Percentiles rank a stretch among this genome's conserved stretches.
Conservation (phyloP, 2,113 vertebrate genomes). For the Pluvialis apricaria region DNA sequence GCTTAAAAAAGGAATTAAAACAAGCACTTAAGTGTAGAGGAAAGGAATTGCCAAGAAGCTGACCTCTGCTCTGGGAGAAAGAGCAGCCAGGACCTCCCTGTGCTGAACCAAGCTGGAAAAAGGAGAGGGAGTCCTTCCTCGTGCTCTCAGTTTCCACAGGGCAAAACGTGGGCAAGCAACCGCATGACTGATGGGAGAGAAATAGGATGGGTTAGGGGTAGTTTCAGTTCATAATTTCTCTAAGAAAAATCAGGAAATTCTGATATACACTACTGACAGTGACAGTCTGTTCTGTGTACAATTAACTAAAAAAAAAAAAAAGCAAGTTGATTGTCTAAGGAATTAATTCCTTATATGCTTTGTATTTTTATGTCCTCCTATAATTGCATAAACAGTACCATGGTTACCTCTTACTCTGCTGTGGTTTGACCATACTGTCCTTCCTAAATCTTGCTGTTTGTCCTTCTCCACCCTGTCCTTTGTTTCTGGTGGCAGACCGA, state of each 20-base stretch:
- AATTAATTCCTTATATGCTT: background rate
- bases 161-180: background rate
- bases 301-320: background rate
- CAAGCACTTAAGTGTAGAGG: background rate
- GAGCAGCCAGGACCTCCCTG: conserved; percentile 29
- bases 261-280: background rate
- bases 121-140: background rate
- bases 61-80: conserved; percentile 6
- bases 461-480: conserved; percentile 64
- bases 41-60: conserved; percentile 27
- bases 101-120: background rate
- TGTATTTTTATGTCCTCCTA: background rate
- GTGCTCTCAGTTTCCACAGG: background rate
- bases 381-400: background rate
- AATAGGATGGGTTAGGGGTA: background rate
- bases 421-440: background rate
- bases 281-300: background rate
- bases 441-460: conserved; percentile 70
- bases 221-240: background rate
- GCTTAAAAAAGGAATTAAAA: conserved; percentile 14
- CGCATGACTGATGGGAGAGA: background rate
- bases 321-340: background rate
- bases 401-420: conserved; percentile 7
- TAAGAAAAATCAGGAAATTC: background rate
- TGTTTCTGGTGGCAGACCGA: conserved; percentile 82